Evolutionary conservation across 2,797 vertebrate genomes (phyloP), one percentile per base, ranked within the genome.

Genomic region (Xenops minutus): DNA sequence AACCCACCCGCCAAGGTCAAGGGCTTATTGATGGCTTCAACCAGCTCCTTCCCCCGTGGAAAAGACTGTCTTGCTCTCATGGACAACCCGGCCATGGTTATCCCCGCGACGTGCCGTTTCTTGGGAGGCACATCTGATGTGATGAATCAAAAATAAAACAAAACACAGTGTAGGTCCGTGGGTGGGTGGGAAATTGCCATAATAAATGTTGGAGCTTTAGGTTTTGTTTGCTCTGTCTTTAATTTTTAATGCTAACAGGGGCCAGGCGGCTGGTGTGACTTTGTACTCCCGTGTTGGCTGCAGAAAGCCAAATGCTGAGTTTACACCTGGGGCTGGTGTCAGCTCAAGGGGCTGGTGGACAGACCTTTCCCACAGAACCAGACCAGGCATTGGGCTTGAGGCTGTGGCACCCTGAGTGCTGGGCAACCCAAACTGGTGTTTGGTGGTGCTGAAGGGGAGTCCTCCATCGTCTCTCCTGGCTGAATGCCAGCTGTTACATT

Each of bases 131-230:
- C 96, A 96, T 95, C 97, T 95, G 97, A 97, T 94, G 73, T 88
- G 93, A 85, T 21, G n/a, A 85, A 86, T 96, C 73, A 69, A 90
- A 95, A 95, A 97, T 96, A 95, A 95, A 92, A 79, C 72, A 64
- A 92, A 81, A 89, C 64, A 12, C 58, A 87, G 92, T 92, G 89
- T 94, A 94, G 95, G 91, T 88, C 87, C 79, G 76, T 59, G 82
- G 79, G 79, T 80, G 89, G 96, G 96, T 93, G 93, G 93, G 94
- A 88, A 95, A 97, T 97, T 97, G 97, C 97, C 97, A 98, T 98
- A 98, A 98, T 98, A 98, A 98, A 98, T 97, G 98, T 98, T 98
- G 98, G 98, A 98, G 97, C 97, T 98, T 98, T 98, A 98, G 98
- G 97, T 97, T 95, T 97, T 97, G 97, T 98, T 97, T 95, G 96